A percentile compares a stretch with the other conserved stretches of the same genome.
Evolutionary conservation across 2,888 invertebrate species (phyloP).

Genomic region (Cancer borealis): DNA sequence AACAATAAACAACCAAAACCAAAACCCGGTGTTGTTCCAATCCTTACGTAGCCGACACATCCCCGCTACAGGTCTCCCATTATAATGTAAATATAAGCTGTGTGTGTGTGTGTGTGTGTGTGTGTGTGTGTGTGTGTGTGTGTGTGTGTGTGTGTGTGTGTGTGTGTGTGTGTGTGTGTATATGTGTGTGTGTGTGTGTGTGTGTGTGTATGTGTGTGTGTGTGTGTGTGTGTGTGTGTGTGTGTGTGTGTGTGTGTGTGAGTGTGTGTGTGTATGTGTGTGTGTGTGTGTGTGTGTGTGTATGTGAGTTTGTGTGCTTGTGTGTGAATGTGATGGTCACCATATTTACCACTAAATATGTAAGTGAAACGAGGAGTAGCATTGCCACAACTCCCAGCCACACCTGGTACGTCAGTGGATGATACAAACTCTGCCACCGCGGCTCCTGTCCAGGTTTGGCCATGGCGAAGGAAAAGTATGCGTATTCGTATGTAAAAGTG

Average conservation of each 20-base stretch:
- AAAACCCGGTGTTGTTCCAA: no score
- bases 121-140: not conserved
- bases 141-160: not conserved
- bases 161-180: no score
- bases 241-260: no score
- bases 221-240: no score
- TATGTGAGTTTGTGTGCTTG: no score
- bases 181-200: not conserved
- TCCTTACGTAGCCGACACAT: no score
- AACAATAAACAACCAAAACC: no score
- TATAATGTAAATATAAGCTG: not conserved
- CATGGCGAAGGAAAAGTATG: constrained; percentile 54
- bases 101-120: not conserved
- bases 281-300: no score
- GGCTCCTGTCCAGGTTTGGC: constrained; percentile 52
- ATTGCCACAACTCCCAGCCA: constrained; percentile 7
- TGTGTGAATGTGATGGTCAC: not conserved
- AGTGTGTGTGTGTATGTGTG: no score
- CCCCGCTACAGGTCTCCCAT: not conserved
- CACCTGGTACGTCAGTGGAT: constrained; percentile 48
- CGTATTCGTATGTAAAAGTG: constrained; percentile 57
- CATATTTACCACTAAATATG: not conserved
- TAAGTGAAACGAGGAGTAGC: not conserved
- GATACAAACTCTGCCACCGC: constrained; percentile 53
- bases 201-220: constrained; percentile 3